Percentiles rank a stretch among this genome's conserved stretches.
phyloP scores from a whole-genome alignment of 2,113 vertebrate species.

The Xiphias gladius region DNA sequence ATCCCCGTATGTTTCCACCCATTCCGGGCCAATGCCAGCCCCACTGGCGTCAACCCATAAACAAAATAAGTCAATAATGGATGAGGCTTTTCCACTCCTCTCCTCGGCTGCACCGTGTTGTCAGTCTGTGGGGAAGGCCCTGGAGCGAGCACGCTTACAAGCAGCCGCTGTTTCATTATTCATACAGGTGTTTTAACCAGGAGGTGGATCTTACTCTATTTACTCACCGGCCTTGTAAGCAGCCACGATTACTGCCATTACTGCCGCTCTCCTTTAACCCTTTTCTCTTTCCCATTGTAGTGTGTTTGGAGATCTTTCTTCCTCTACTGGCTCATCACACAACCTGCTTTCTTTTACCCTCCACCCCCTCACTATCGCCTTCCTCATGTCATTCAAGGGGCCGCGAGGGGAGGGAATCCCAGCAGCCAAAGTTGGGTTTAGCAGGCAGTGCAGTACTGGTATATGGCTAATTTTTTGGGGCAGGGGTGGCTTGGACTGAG shows the following conservation, averaged over 20 bases:
- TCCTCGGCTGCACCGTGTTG: conserved; percentile 41
- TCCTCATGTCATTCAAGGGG: background rate
- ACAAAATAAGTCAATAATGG: conserved; percentile 77
- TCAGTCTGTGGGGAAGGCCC: conserved; percentile 60
- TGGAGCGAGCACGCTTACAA: conserved; percentile 65
- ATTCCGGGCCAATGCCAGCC: conserved; percentile 29
- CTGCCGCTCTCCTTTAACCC: conserved; percentile 4
- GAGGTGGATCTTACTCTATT: conserved; percentile 53
- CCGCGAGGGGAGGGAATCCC: conserved; percentile 37
- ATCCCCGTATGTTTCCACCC: conserved; percentile 41
- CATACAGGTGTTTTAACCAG: conserved; percentile 61
- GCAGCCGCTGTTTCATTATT: conserved; percentile 80
- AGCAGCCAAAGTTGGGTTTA: conserved; percentile 36
- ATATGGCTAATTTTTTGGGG: conserved; percentile 30
- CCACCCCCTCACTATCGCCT: background rate
- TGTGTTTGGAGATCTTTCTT: background rate
- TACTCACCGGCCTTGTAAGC: conserved; percentile 52
- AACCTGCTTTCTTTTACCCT: background rate
- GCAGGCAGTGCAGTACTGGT: conserved; percentile 66
- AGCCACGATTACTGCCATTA: conserved; percentile 8
- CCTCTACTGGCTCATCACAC: background rate
- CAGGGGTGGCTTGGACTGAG: background rate
- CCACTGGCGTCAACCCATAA: conserved; percentile 58
- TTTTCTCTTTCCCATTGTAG: background rate
- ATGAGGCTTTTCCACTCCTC: conserved; percentile 67